Base-by-base conservation (phyloP, 2,113 vertebrate genomes). In the Oenanthe oenanthe region DNA sequence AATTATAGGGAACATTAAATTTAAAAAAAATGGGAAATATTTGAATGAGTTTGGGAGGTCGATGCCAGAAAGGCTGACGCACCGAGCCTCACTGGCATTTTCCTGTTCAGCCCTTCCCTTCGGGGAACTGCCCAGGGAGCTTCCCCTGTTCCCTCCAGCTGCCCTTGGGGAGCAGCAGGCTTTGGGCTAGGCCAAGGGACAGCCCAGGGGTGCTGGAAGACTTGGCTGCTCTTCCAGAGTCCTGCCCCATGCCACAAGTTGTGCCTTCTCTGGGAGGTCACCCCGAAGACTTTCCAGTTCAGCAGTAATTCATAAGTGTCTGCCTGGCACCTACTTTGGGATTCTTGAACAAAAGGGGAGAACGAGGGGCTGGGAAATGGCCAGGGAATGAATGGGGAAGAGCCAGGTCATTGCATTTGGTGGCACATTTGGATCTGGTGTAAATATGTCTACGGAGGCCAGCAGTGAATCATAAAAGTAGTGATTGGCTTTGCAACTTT, bases 1-100 rank as follows among this genome's bases (percentile, higher is more conserved):
- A 99, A 99, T 99, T 99, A 99, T 98, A 98, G 98, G 98, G 98
- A 98, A 99, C 99, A 99, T 99, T 99, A 99, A 99, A 99, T 98
- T 98, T 7, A 13, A 97, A 99, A 98, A 98, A 99, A 99, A 99
- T 99, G 96, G 98, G 98, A 99, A 99, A 99, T 99, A 99, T 99
- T 99, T 99, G 99, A 99, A 99, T 99, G 99, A 98, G 98, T 99
- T 98, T 98, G 98, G 97, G 98, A 98, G 97, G 98, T 98, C 98
- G 98, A 98, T 99, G 98, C 98, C 98, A 98, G 98, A 98, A 98
- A 96, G 96, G 98, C 97, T 98, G 98, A 98, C 91, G 54, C 96
- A 97, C 97, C 93, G 85, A 81, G 88, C 97, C 95, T 96, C 97
- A 97, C 98, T 45, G 47, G 98, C 97, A 98, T 97, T 88, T n/a